Percentiles rank a stretch among this genome's conserved stretches.
Conservation (phyloP, 2,797 vertebrate species). For the Brachymystax lenok region DNA sequence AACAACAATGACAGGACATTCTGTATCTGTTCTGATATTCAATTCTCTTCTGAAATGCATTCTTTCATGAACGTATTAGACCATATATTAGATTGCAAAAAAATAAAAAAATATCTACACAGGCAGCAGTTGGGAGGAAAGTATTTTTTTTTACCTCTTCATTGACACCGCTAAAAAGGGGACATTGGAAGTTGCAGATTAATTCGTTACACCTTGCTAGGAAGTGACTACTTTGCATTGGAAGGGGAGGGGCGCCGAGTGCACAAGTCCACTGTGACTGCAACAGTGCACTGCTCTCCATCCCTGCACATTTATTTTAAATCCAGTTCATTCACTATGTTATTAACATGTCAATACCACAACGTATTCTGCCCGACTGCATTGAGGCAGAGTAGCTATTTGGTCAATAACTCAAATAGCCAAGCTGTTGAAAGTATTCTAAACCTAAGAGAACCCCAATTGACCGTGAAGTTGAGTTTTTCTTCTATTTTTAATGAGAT, state of each 20-base stretch:
- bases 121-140: too few relatives aligned
- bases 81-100: background rate
- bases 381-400: background rate
- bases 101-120: too few relatives aligned
- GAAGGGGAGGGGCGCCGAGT: conserved; percentile 90
- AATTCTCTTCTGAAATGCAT: background rate
- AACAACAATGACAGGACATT: background rate
- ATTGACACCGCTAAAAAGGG: conserved; percentile 2
- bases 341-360: conserved; percentile 42
- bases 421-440: background rate
- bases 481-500: conserved; percentile 1
- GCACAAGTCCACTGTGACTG: conserved; percentile 66
- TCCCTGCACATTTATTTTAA: conserved; percentile 51
- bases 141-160: background rate
- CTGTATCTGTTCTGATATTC: background rate
- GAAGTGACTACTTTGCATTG: conserved; percentile 85
- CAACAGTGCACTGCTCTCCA: conserved; percentile 57
- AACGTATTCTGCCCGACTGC: conserved; percentile 34
- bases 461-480: conserved; percentile 5
- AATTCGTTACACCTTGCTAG: conserved; percentile 93
- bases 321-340: conserved; percentile 43
- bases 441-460: conserved; percentile 1
- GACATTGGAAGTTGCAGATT: conserved; percentile 83
- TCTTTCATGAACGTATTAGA: background rate
- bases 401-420: background rate